phyloP scores from a whole-genome alignment of 2,113 vertebrate species.

The Sminthopsis crassicaudata region DNA sequence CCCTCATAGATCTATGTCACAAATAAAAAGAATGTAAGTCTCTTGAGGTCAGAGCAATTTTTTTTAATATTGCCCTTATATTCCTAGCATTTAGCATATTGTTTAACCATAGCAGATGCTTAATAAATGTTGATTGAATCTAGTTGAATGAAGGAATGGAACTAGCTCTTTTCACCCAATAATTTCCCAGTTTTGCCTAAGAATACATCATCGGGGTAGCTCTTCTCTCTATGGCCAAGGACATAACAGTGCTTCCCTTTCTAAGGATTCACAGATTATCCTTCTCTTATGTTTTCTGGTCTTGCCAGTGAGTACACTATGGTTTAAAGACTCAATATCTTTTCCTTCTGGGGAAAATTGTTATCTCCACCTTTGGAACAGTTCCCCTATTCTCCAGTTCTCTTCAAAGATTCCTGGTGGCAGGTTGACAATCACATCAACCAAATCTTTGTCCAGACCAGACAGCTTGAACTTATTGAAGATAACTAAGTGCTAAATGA shows the following conservation, averaged over 20 bases:
- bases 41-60: background rate
- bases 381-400: background rate
- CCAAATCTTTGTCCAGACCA: background rate
- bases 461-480: background rate
- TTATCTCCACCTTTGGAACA: background rate
- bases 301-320: background rate
- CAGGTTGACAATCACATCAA: background rate
- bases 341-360: background rate
- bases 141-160: background rate
- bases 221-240: background rate
- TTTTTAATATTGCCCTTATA: background rate
- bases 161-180: background rate
- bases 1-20: background rate
- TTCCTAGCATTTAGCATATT: background rate
- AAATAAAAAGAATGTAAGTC: background rate
- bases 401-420: background rate
- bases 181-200: background rate
- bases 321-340: background rate
- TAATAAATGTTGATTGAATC: background rate
- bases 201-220: background rate
- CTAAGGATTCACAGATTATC: background rate
- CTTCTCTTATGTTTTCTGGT: background rate
- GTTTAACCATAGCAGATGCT: background rate
- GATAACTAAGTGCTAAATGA: background rate
- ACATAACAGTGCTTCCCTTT: background rate